These are phyloP conservation scores for Cremastobaeus sp. DNA, from an alignment of 2,888 invertebrate species.

Conservation along the genomic window DNA sequence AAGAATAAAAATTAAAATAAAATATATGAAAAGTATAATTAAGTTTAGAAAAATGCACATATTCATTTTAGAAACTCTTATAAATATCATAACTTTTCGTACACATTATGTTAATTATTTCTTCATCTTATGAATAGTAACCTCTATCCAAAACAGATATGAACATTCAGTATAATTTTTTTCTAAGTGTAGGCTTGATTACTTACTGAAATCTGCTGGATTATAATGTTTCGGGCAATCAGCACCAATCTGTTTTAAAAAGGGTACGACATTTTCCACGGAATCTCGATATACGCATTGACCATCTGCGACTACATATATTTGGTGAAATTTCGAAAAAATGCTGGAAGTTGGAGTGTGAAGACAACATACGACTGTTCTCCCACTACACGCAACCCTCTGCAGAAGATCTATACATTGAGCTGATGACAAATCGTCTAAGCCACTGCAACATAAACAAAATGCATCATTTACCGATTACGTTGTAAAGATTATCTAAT, in stretches of 20 bases:
- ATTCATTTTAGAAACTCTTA: too few species aligned
- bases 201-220: conserved; percentile 95
- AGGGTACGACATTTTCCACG: conserved; percentile 88
- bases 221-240: conserved; percentile 95
- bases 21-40: conserved; percentile 5
- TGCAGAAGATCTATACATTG: conserved; percentile 93
- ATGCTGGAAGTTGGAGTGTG: conserved; percentile 97
- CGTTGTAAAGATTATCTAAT: too few species aligned
- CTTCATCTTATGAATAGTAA: too few species aligned
- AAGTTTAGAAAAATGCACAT: too few species aligned
- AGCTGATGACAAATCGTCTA: conserved; percentile 93
- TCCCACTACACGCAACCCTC: conserved; percentile 87
- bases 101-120: too few species aligned
- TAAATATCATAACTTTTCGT: too few species aligned
- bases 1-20: too few species aligned
- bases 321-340: conserved; percentile 94
- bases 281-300: conserved; percentile 94
- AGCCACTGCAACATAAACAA: conserved; percentile 82
- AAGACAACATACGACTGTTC: conserved; percentile 95
- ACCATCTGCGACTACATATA: conserved; percentile 93
- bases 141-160: too few species aligned
- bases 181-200: too few species aligned
- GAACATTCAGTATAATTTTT: too few species aligned
- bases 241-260: conserved; percentile 85
- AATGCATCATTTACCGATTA: conserved; percentile 3